Evolutionary conservation across 1,140 invertebrate species (phyloP), one percentile per base, ranked within the genome.

Genomic region (Adelges cooleyi): DNA sequence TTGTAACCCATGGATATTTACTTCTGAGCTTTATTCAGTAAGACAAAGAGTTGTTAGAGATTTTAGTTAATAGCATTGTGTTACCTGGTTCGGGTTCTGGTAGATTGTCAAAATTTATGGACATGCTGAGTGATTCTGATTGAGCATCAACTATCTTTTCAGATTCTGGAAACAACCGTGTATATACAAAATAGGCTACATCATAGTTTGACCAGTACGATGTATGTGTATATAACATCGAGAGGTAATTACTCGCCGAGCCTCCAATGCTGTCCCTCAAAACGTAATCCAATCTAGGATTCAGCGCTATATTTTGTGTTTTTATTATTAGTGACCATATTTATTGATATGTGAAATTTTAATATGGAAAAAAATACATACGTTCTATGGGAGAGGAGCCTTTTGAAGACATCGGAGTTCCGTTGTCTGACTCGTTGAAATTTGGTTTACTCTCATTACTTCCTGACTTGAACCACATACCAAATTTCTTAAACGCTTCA

Each of bases 191-290:
- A 71, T 80, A 83, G 6, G 84, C 84, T 6, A 85, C 80, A 69
- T 87, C 85, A 29, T 80, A 80, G 70, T 83, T 84, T 68, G 74
- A 80, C 85, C 85, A 87, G 73, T 87, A 87, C 13, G 79, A 80
- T 1, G 84, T 86, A 70, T 87, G 85, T 2, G 84, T 84, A 49
- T 82, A 84, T 22, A 87, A 74, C 13, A 82, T 80, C 27, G 82
- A 80, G 15, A 86, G 75, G 72, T 86, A 86, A 70, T 81, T 81
- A 67, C 80, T 73, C 42, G 70, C 69, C 0, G 52, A 66, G 23
- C 79, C 77, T 74, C 80, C 72, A 59, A 77, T 76, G 51, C 78
- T 77, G 33, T 84, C 81, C 68, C 78, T 76, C 56, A 86, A 72
- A 54, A 84, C 81, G 71, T 82, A 86, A 74, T 86, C 85, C 66